Evolutionary conservation across 2,888 invertebrate species (phyloP).

Genomic region (Eudemis profundana): DNA sequence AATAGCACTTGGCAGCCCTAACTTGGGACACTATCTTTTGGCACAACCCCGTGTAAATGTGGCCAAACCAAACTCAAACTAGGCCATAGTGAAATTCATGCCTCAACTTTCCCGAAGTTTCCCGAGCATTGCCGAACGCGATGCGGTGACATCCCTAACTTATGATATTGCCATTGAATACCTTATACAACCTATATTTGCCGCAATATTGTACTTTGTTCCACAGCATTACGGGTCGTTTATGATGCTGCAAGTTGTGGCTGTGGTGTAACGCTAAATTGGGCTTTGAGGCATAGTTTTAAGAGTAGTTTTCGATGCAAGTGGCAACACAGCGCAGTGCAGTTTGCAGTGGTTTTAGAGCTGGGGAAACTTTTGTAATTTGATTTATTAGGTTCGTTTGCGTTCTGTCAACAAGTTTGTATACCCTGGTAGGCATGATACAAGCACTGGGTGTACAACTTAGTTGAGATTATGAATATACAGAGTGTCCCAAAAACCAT

Average conservation of each 20-base stretch:
- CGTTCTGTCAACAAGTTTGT: neutral
- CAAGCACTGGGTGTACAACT: too few species aligned
- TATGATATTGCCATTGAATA: conserved; percentile 32
- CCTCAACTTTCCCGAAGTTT: conserved; percentile 52
- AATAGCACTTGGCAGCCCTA: neutral
- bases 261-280: neutral
- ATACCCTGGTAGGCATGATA: neutral
- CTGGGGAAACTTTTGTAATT: conserved; percentile 31
- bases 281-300: conserved; percentile 2
- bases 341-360: conserved; percentile 7
- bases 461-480: too few species aligned
- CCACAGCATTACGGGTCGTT: neutral
- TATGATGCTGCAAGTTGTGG: neutral
- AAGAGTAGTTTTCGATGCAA: conserved; percentile 10
- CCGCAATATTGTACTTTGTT: conserved; percentile 3
- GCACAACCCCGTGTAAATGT: conserved; percentile 36
- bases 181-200: conserved; percentile 11
- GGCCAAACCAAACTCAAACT: conserved; percentile 32
- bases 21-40: conserved; percentile 28
- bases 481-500: too few species aligned
- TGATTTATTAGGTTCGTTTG: conserved; percentile 25
- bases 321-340: conserved; percentile 29
- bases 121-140: conserved; percentile 46
- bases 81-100: conserved; percentile 40
- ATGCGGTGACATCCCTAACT: conserved; percentile 41